Conservation (phyloP, 92 coral and sea anemone genomes). For the Palythoa grandiflora region DNA sequence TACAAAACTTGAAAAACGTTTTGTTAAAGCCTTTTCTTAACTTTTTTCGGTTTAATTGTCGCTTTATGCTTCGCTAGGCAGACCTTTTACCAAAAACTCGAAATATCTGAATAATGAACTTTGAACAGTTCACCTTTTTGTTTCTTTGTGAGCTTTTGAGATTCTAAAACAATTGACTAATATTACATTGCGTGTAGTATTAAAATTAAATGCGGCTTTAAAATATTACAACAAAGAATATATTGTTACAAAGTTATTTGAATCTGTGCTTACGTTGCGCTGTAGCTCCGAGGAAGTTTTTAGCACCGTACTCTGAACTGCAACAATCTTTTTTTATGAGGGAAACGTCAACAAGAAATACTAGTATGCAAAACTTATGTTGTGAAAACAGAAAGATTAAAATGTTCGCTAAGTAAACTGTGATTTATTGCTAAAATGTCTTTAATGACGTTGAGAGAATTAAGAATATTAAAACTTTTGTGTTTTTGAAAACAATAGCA, state of each 20-base stretch:
- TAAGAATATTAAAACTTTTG: background rate
- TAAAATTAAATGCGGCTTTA: background rate
- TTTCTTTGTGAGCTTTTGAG: background rate
- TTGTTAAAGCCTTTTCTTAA: background rate
- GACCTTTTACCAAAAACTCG: background rate
- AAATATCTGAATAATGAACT: background rate
- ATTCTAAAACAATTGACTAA: background rate
- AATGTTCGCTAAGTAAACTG: background rate
- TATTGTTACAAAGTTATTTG: background rate
- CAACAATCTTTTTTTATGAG: background rate
- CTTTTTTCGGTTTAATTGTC: background rate
- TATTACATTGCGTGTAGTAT: constrained; percentile 1
- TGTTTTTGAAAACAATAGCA: background rate
- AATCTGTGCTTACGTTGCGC: background rate
- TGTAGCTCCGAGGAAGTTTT: background rate
- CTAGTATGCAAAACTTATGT: background rate
- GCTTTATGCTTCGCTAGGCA: background rate
- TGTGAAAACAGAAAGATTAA: background rate
- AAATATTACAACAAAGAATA: background rate
- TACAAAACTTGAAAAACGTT: background rate
- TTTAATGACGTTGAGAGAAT: background rate
- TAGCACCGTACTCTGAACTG: background rate
- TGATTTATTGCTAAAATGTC: background rate
- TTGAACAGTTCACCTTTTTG: background rate
- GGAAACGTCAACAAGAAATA: background rate